phyloP scores from a whole-genome alignment of 2,797 vertebrate genomes.

The Argyrosomus regius region DNA sequence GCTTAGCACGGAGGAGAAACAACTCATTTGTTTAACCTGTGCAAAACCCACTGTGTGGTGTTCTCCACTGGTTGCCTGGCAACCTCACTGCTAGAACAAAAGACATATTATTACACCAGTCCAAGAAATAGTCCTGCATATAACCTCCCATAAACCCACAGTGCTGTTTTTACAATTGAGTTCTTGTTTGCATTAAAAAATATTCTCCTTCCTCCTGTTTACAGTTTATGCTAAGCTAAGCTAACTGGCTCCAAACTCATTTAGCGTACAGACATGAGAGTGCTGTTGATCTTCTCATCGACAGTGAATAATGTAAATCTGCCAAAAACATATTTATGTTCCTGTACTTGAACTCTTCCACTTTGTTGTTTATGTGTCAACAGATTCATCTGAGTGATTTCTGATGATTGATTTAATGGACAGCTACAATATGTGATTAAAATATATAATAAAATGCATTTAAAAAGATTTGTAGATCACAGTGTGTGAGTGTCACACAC shows the following conservation, averaged over 20 bases:
- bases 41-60: too few relatives aligned
- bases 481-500: background rate
- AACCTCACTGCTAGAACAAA: background rate
- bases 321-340: too few relatives aligned
- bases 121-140: background rate
- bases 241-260: background rate
- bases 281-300: background rate
- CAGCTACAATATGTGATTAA: background rate
- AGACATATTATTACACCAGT: background rate
- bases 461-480: background rate
- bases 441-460: background rate
- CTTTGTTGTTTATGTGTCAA: background rate
- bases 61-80: slow-evolving; percentile 1
- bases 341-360: background rate
- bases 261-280: background rate
- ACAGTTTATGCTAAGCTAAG: background rate
- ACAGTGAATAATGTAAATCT: background rate
- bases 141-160: background rate
- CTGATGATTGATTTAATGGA: background rate
- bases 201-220: background rate
- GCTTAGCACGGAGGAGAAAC: background rate
- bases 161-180: background rate
- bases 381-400: background rate
- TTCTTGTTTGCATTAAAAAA: background rate
- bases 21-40: too few relatives aligned